Conservation (phyloP, 2,113 vertebrate species). For the Erinaceus europaeus region DNA sequence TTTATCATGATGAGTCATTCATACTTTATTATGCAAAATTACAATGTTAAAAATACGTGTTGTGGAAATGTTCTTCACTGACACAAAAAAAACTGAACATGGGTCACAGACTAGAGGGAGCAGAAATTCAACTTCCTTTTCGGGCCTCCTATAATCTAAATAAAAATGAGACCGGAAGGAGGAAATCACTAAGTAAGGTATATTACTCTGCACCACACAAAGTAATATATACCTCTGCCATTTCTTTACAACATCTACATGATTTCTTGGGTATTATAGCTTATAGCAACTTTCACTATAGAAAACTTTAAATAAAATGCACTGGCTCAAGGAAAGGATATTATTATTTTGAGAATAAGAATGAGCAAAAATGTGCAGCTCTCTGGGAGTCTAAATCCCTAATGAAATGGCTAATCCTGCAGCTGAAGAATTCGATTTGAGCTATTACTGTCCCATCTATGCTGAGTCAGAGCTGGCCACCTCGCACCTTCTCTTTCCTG, state of each 20-base stretch:
- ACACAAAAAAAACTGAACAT: slow-evolving; percentile 46
- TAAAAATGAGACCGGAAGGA: slow-evolving; percentile 50
- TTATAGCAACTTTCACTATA: slow-evolving; percentile 52
- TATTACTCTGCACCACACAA: slow-evolving; percentile 44
- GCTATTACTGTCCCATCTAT: slow-evolving; percentile 54
- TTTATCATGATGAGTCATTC: slow-evolving; percentile 23
- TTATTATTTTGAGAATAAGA: slow-evolving; percentile 71
- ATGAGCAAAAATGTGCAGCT: slow-evolving; percentile 58
- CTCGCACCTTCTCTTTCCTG: slow-evolving; percentile 19
- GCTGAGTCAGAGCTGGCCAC: slow-evolving; percentile 42
- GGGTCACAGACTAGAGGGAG: slow-evolving; percentile 29
- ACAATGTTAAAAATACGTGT: slow-evolving; percentile 24
- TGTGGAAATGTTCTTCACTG: slow-evolving; percentile 48
- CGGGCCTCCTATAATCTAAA: slow-evolving; percentile 52
- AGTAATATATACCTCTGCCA: slow-evolving; percentile 46
- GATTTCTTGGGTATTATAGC: slow-evolving; percentile 54
- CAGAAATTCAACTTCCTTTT: slow-evolving; percentile 41
- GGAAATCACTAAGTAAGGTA: slow-evolving; percentile 24
- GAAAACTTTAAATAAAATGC: slow-evolving; percentile 68
- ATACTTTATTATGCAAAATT: slow-evolving; percentile 53
- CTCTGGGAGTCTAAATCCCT: slow-evolving; percentile 60
- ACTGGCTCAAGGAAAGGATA: slow-evolving; percentile 59
- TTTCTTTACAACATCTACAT: slow-evolving; percentile 53
- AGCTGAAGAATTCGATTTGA: slow-evolving; percentile 53
- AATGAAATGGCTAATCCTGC: slow-evolving; percentile 66